Evolutionary conservation across 2,113 vertebrate species (phyloP).

Genomic region (Istiophorus platypterus): DNA sequence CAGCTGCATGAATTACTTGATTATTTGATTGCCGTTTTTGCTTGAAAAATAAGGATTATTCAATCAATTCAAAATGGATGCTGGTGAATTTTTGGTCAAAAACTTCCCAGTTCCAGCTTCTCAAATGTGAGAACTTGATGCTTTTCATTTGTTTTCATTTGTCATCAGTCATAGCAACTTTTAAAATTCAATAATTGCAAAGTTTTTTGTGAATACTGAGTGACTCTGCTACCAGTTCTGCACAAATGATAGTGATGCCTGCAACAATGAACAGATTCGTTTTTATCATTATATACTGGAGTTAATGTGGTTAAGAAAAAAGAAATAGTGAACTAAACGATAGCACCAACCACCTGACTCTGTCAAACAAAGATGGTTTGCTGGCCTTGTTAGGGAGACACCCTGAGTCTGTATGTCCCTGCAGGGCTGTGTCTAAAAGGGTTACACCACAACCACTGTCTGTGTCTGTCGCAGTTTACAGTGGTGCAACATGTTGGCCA

Average conservation of each 20-base stretch:
- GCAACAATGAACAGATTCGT: neutral
- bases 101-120: neutral
- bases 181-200: neutral
- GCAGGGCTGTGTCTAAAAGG: constrained; percentile 58
- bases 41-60: neutral
- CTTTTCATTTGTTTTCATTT: neutral
- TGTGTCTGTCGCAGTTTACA: constrained; percentile 61
- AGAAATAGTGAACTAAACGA: neutral
- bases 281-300: neutral
- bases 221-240: neutral
- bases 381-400: constrained; percentile 59
- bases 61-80: neutral
- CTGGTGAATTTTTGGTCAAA: too few relatives aligned
- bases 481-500: constrained; percentile 62
- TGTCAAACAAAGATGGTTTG: constrained; percentile 58
- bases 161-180: neutral
- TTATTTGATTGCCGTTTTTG: neutral
- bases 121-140: neutral
- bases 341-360: constrained; percentile 52
- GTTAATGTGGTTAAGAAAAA: constrained; percentile 24
- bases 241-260: neutral
- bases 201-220: neutral
- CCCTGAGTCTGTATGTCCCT: constrained; percentile 38
- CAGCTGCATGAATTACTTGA: neutral
- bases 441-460: constrained; percentile 50